Evolutionary conservation across 1,140 invertebrate species (phyloP), one percentile per base, ranked within the genome.

Genomic region (Drosophila suzukii): DNA sequence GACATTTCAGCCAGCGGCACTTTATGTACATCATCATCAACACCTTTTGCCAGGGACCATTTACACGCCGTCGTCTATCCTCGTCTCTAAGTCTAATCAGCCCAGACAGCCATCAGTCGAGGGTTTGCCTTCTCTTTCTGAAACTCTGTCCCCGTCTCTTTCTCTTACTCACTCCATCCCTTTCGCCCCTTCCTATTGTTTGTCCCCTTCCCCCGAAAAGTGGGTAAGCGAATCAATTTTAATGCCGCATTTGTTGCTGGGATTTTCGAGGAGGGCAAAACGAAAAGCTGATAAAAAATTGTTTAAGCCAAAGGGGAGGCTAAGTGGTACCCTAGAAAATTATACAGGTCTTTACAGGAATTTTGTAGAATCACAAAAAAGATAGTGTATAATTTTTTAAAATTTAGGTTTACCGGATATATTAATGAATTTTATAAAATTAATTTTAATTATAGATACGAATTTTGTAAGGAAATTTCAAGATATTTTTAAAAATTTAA

Each of bases 1-100:
- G 70, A 60, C 75, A 86, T 60, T 65, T 72, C 83, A 88, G 84
- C 84, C 83, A 76, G 62, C 71, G 83, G 84, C 84, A 88, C 83
- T 88, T 88, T 86, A 76, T 88, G 79, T 83, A 86, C 79, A 82
- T 79, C 79, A 88, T 86, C 80, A 79, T 89, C 83, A 89, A 88
- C 83, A 88, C 84, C 72, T 88, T 84, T 78, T 76, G 84, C 80
- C 84, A 77, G 84, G 75, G 80, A 73, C 84, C 84, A 89, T 88
- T 89, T 89, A 84, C 83, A 88, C 84, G 83, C 84, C 83, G 84
- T 89, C 79, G 80, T 88, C 84, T 88, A 88, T 88, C 83, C 79
- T 88, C 84, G 79, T 83, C 84, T 84, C 57, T 82, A 88, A 82
- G 60, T 88, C 84, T 89, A 88, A 88, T 88, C 84, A 88, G 80